Base-by-base conservation (phyloP, 1,140 invertebrate genomes). In the Atopsyche davidsoni region DNA sequence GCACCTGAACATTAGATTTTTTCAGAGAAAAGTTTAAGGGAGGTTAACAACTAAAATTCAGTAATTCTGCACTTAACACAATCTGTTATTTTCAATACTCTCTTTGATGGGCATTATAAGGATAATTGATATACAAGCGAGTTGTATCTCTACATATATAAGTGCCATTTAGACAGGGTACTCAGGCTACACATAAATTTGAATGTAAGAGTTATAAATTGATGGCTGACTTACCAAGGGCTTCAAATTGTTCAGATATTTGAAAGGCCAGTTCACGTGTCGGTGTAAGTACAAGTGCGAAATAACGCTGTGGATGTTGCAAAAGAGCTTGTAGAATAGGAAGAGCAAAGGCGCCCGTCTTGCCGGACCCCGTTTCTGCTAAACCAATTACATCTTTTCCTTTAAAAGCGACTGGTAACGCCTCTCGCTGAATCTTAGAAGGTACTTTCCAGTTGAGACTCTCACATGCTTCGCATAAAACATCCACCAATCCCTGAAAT, bases 361-460 rank as follows among this genome's bases (percentile, higher is more conserved):
- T 99, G 11, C 96, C 96, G 4, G 94, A 98, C 4, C 96, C 95
- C 2, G 96, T 99, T 75, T 98, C 95, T 1, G 96, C 95, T 40
- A 98, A 70, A 14, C 94, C 96, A 62, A 99, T 97, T 0, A 98
- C 80, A 75, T 99, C 96, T 72, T 88, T 89, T 73, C 93, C 93
- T 77, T 90, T 71, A 22, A 98, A 66, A 2, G 92, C 87, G 11
- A 93, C 64, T 6, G 96, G 95, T 63, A 98, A 90, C 1, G 95
- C 79, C 75, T 98, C 92, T 34, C 76, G 80, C 68, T 99, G 96
- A 63, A 99, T 98, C 72, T 92, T 92, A 4, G 93, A 88, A 2
- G 96, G 96, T 22, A 73, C 68, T 61, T 84, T 89, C 96, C 96
- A 99, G 79, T 96, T 93, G 47, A 98, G 72, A 55, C 87, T 79